Evolutionary conservation across 2,113 vertebrate genomes (phyloP), one percentile per base, ranked within the genome.

Genomic region (Callocephalon fimbriatum): DNA sequence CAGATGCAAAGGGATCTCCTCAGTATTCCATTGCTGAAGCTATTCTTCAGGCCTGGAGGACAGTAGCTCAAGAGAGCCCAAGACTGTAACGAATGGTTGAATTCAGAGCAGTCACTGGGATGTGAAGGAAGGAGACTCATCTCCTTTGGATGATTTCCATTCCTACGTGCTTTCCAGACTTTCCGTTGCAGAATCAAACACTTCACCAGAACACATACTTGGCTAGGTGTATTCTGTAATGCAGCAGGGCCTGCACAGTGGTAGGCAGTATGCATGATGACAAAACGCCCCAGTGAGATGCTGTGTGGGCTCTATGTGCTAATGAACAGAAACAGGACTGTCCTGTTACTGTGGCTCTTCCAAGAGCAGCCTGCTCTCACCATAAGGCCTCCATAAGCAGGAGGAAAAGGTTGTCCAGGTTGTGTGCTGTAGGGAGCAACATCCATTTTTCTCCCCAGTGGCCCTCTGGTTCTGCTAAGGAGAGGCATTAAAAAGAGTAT

Each of bases 161-260:
- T 77, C 45, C 73, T 45, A 9, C 29, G 22, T 87, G 42, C 89
- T 93, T 91, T 78, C 84, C 42, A 84, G 68, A 9, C n/a, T n/a
- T 48, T 56, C 38, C 0, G 0, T 47, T 54, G 37, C 0, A 2
- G 54, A 59, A 44, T 35, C 27, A 4, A 32, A 9, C n/a, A 4
- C 35, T 56, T 71, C 29, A 10, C 10, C 29, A 74, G 65, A 38
- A 25, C 1, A 4, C 4, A 5, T 2, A 8, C 26, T 38, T 54
- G 18, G 20, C 17, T 5, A 22, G 26, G 21, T 10, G 8, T 6
- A 1, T 27, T 47, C 35, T 42, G 38, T 50, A 21, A 21, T 0
- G 2, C 1, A 0, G 8, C 17, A 17, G 72, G 67, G 29, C 5
- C 42, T 4, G 26, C 15, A 7, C 47, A 23, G 53, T 2, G 59